A percentile compares a stretch with the other conserved stretches of the same genome.
phyloP scores from a whole-genome alignment of 2,113 vertebrate genomes.

The Anarrhichthys ocellatus region DNA sequence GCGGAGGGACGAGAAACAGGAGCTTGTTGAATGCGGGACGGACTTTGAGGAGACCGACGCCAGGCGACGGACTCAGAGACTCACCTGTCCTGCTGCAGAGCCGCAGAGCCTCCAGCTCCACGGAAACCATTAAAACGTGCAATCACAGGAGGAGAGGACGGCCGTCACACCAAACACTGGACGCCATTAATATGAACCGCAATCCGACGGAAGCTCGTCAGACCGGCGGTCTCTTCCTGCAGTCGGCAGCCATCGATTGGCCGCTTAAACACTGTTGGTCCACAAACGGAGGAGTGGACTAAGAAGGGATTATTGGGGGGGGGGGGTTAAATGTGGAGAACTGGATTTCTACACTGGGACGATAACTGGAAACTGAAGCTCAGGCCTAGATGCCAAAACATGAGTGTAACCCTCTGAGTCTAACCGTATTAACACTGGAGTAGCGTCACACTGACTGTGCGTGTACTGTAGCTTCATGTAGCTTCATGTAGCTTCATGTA shows the following conservation, averaged over 20 bases:
- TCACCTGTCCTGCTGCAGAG: slow-evolving; percentile 34
- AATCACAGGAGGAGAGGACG: too few relatives aligned
- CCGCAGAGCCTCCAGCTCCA: not conserved
- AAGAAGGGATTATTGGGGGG: slow-evolving; percentile 3
- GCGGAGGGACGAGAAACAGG: not conserved
- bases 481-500: too few relatives aligned
- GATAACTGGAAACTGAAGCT: slow-evolving; percentile 62
- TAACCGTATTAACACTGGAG: slow-evolving; percentile 75
- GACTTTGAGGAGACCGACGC: not conserved
- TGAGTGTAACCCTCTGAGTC: slow-evolving; percentile 61
- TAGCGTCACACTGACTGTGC: slow-evolving; percentile 72
- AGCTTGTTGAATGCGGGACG: slow-evolving; percentile 18
- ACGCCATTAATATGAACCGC: slow-evolving; percentile 3
- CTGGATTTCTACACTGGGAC: slow-evolving; percentile 20
- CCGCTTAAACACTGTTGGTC: slow-evolving; percentile 20
- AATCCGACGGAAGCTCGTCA: too few relatives aligned
- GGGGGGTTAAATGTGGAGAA: slow-evolving; percentile 19
- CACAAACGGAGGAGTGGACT: slow-evolving; percentile 1
- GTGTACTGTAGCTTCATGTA: slow-evolving; percentile 68
- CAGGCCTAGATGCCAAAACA: slow-evolving; percentile 59
- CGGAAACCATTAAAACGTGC: too few relatives aligned
- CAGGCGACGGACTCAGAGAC: not conserved
- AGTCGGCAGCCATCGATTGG: slow-evolving; percentile 65
- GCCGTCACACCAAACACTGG: slow-evolving; percentile 70
- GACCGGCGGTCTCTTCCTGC: slow-evolving; percentile 24